These are phyloP conservation scores for Cassiopea xamachana DNA, from an alignment of 30 jellyfish, hydroid and myxozoan genomes.

Conservation along the genomic window DNA sequence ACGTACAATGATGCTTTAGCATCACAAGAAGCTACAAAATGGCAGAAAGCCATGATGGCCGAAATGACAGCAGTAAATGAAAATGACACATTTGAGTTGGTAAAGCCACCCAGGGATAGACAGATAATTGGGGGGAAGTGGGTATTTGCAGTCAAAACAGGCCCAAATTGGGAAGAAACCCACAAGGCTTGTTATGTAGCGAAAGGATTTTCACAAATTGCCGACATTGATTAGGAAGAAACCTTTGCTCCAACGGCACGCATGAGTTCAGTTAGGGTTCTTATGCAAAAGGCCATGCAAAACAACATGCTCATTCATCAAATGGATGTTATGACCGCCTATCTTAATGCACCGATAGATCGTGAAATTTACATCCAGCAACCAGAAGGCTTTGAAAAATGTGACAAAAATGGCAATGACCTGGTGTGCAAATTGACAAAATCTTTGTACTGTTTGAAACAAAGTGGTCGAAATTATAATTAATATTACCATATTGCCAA, in stretches of 20 bases:
- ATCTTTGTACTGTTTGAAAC: not conserved
- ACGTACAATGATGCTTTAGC: slow-evolving; percentile 58
- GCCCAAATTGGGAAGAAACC: slow-evolving; percentile 23
- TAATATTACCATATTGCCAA: too few relatives aligned
- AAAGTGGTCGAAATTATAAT: too few relatives aligned
- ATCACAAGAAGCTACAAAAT: slow-evolving; percentile 48
- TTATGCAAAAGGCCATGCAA: not conserved
- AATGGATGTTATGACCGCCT: too few relatives aligned
- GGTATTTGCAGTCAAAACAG: slow-evolving; percentile 57
- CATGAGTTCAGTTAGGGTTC: not conserved
- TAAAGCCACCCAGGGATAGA: slow-evolving; percentile 58
- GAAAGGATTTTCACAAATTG: slow-evolving; percentile 60
- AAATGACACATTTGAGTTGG: slow-evolving; percentile 50
- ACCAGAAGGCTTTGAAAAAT: too few relatives aligned
- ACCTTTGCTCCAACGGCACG: slow-evolving; percentile 20
- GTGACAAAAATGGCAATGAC: too few relatives aligned
- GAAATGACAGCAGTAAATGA: slow-evolving; percentile 49
- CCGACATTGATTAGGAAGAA: slow-evolving; percentile 54
- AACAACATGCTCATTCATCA: not conserved
- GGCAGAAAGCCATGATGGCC: slow-evolving; percentile 76
- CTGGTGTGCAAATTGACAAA: too few relatives aligned
- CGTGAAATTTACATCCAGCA: too few relatives aligned
- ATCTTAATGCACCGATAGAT: too few relatives aligned
- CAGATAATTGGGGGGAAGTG: slow-evolving; percentile 76
- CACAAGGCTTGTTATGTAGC: slow-evolving; percentile 78